Percentiles rank a stretch among this genome's conserved stretches.
Conservation (phyloP, 2,797 vertebrate genomes). For the Apodemus agrarius region DNA sequence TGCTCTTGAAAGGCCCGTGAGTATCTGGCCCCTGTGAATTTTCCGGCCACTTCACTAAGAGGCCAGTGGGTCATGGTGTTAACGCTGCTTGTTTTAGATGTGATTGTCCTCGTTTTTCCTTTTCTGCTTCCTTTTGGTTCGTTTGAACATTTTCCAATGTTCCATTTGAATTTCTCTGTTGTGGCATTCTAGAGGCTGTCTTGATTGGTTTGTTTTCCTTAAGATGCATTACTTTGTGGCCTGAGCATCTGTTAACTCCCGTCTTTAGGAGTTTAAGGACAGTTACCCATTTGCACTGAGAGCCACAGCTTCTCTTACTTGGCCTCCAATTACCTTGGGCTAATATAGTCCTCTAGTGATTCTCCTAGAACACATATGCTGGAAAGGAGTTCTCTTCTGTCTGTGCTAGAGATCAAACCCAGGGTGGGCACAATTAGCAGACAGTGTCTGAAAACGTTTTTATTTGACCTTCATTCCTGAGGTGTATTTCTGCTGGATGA, state of each 20-base stretch:
- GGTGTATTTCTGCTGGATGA: not conserved
- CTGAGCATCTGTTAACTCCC: not conserved
- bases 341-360: not conserved
- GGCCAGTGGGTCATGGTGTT: not conserved
- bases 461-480: not conserved
- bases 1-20: not conserved
- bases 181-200: not conserved
- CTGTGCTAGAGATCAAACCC: not conserved
- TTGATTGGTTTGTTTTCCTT: not conserved
- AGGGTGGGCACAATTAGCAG: not conserved
- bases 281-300: not conserved
- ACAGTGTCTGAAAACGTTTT: not conserved
- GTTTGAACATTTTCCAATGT: conserved; percentile 15
- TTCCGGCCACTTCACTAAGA: not conserved
- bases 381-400: not conserved
- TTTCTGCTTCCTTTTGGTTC: not conserved
- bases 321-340: not conserved
- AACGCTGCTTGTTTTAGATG: not conserved
- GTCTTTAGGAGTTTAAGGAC: not conserved
- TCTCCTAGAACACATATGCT: not conserved
- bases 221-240: not conserved
- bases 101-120: not conserved
- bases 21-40: not conserved
- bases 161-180: not conserved
- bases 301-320: not conserved